A percentile compares a stretch with the other conserved stretches of the same genome.
Conservation (phyloP, 1,140 invertebrate genomes). For the Pseudomyrmex flavicornis region DNA sequence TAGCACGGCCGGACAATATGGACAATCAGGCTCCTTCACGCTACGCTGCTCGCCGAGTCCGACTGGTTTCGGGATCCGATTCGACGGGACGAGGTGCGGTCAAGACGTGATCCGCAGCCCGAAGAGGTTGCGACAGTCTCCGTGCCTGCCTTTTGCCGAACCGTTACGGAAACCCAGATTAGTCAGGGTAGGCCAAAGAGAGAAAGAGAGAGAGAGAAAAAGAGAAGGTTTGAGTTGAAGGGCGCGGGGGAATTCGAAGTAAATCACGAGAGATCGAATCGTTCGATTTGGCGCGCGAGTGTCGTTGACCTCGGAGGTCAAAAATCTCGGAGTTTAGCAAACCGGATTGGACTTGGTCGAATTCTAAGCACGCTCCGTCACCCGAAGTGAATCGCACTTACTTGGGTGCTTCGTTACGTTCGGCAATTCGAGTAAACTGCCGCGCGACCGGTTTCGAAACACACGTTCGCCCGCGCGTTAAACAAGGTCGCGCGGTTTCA, state of each 20-base stretch:
- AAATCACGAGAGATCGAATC: constrained; percentile 50
- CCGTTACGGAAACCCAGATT: constrained; percentile 79
- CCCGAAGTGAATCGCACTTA: constrained; percentile 68
- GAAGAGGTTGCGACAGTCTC: constrained; percentile 82
- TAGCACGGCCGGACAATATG: constrained; percentile 80
- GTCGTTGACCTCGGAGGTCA: constrained; percentile 42
- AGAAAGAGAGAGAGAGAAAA: constrained; percentile 54
- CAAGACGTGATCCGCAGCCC: constrained; percentile 82
- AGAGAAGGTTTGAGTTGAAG: constrained; percentile 19
- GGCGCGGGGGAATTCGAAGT: constrained; percentile 30
- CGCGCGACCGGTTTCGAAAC: background rate
- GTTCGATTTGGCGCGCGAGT: constrained; percentile 25
- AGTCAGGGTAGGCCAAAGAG: constrained; percentile 51
- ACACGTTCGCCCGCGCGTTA: constrained; percentile 20
- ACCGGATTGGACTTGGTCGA: constrained; percentile 21
- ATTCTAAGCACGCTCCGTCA: constrained; percentile 70
- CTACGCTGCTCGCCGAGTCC: constrained; percentile 74
- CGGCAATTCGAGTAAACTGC: constrained; percentile 15
- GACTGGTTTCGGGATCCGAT: constrained; percentile 49
- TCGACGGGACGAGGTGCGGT: constrained; percentile 77
- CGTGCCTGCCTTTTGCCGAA: constrained; percentile 69
- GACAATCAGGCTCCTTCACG: constrained; percentile 83
- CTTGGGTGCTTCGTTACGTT: constrained; percentile 66
- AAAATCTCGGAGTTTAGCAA: constrained; percentile 57
- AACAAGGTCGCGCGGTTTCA: constrained; percentile 2